Evolutionary conservation across 2,888 invertebrate genomes (phyloP).

Genomic region (Coenonympha glycerion): DNA sequence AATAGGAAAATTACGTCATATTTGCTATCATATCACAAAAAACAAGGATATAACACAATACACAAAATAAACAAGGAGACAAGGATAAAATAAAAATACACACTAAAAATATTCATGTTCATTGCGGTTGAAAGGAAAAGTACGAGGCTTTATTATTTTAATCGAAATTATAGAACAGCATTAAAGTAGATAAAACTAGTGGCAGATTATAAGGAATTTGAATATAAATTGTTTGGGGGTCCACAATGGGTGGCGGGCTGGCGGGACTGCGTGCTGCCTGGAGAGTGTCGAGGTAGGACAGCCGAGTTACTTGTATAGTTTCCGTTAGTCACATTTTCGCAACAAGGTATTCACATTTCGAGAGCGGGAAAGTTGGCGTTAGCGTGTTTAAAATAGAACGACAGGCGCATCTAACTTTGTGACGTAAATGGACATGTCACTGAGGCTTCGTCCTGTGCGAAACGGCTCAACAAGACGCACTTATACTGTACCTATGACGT

Average conservation of each 20-base stretch:
- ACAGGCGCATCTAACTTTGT: conserved; percentile 73
- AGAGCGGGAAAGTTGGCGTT: conserved; percentile 73
- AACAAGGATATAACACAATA: too few species aligned
- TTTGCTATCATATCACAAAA: too few species aligned
- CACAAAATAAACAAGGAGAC: too few species aligned
- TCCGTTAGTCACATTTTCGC: conserved; percentile 76
- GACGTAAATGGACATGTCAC: conserved; percentile 66
- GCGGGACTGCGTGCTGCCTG: too few species aligned
- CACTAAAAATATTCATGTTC: too few species aligned
- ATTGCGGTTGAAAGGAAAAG: neutral
- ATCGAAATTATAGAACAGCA: too few species aligned
- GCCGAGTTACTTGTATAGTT: conserved; percentile 70
- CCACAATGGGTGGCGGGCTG: conserved; percentile 23
- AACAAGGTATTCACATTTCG: conserved; percentile 76
- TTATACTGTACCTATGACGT: too few species aligned
- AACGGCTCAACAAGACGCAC: neutral
- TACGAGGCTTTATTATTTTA: too few species aligned
- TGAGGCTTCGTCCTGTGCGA: conserved; percentile 19
- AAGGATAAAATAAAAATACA: too few species aligned
- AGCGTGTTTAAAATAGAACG: conserved; percentile 75
- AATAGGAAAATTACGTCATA: too few species aligned
- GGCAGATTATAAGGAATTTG: conserved; percentile 43
- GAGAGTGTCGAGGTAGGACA: conserved; percentile 53
- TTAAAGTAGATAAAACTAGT: neutral
- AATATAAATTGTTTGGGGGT: conserved; percentile 43